These are phyloP conservation scores for Brachionus sp. DNA, from an alignment of 1,140 invertebrate genomes.

Conservation along the genomic window DNA sequence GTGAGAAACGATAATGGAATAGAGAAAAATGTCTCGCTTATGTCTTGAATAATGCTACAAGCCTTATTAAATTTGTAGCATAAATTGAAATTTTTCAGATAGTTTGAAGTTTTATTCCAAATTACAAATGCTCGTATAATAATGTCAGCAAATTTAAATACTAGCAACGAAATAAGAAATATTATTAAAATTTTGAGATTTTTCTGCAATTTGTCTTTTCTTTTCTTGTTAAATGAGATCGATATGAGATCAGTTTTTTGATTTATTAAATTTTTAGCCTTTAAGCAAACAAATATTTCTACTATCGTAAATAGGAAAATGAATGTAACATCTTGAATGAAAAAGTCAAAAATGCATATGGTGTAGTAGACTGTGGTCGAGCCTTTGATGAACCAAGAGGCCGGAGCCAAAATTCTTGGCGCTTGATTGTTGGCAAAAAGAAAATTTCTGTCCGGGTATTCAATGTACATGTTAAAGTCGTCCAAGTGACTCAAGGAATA, in stretches of 20 bases:
- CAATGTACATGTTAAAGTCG: background rate
- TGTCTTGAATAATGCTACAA: background rate
- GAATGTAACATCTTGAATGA: background rate
- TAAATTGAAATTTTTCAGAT: background rate
- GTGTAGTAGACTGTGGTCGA: background rate
- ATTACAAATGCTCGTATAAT: background rate
- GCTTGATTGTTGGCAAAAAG: background rate
- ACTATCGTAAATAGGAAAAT: background rate
- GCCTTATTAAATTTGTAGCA: background rate
- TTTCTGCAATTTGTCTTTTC: background rate
- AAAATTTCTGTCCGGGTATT: background rate
- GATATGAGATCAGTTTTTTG: background rate
- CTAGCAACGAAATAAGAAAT: background rate
- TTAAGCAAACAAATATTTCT: background rate
- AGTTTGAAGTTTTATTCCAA: background rate
- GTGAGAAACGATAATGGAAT: background rate
- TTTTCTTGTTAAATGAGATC: background rate
- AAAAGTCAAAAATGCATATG: background rate
- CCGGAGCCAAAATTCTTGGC: background rate
- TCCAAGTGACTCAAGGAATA: background rate
- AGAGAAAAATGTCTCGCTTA: slow-evolving; percentile 2
- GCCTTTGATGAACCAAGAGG: background rate
- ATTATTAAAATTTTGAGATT: background rate
- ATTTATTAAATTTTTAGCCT: background rate
- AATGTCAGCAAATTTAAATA: background rate